phyloP scores from a whole-genome alignment of 2,797 vertebrate species.

The Xenops minutus region DNA sequence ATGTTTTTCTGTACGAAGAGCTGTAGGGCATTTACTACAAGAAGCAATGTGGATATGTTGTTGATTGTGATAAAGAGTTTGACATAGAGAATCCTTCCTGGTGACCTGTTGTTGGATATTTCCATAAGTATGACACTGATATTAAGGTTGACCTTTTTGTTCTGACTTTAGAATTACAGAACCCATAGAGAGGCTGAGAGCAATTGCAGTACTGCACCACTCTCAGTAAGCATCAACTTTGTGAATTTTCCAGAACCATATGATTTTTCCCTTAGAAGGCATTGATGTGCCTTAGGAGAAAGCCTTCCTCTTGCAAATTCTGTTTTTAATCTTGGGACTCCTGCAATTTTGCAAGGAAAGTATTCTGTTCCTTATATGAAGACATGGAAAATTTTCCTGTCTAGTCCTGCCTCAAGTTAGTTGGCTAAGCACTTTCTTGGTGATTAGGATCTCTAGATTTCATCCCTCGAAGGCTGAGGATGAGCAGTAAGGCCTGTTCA shows the following conservation, averaged over 20 bases:
- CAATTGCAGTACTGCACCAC: neutral
- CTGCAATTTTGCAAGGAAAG: neutral
- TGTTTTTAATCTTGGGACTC: neutral
- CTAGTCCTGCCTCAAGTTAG: neutral
- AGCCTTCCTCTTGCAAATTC: neutral
- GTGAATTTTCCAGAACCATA: neutral
- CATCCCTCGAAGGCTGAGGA: neutral
- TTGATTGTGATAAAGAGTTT: neutral
- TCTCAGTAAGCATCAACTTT: neutral
- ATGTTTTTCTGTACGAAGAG: neutral
- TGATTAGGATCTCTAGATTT: neutral
- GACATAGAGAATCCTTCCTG: neutral
- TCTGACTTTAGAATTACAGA: neutral
- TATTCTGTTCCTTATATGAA: accelerated
- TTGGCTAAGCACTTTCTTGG: neutral
- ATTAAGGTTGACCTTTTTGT: neutral
- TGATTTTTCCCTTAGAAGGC: neutral
- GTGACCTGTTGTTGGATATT: neutral
- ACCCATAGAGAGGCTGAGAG: neutral
- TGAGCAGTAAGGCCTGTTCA: neutral
- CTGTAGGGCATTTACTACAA: neutral
- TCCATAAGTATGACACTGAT: neutral
- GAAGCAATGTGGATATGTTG: neutral
- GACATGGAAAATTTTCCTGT: neutral
- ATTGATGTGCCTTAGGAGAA: neutral